phyloP scores from a whole-genome alignment of 2,113 vertebrate genomes.

The Larimichthys crocea region DNA sequence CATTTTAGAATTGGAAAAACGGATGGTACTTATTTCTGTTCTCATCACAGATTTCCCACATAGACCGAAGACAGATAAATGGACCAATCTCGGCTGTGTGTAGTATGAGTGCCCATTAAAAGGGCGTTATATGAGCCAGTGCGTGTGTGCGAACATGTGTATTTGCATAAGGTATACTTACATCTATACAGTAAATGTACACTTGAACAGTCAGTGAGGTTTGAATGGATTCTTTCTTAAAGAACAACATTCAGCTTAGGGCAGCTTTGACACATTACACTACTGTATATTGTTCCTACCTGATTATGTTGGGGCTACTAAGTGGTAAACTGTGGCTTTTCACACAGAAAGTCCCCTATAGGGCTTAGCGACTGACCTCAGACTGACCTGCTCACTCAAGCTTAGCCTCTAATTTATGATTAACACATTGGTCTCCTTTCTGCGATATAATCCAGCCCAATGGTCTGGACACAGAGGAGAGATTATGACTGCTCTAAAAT shows the following conservation, averaged over 20 bases:
- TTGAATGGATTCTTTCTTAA: conserved; percentile 65
- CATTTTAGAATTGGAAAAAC: conserved; percentile 59
- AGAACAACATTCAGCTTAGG: conserved; percentile 34
- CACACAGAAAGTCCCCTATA: conserved; percentile 62
- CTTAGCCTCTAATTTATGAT: conserved; percentile 78
- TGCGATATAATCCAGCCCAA: conserved; percentile 72
- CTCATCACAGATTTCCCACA: conserved; percentile 47
- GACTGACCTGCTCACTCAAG: conserved; percentile 71
- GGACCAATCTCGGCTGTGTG: conserved; percentile 27
- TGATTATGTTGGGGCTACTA: conserved; percentile 60
- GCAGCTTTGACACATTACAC: conserved; percentile 53
- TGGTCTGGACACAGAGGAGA: conserved; percentile 66
- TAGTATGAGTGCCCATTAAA: conserved; percentile 42
- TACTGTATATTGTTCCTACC: conserved; percentile 67
- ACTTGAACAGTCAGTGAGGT: conserved; percentile 24
- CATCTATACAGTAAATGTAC: conserved; percentile 37
- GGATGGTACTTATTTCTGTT: conserved; percentile 62
- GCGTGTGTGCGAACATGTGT: conserved; percentile 14
- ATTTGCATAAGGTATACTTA: conserved; percentile 56
- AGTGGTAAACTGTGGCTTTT: conserved; percentile 68
- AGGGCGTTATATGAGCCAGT: conserved; percentile 21
- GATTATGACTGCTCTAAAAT: conserved; percentile 67
- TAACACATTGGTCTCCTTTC: conserved; percentile 73
- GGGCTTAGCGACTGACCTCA: conserved; percentile 63
- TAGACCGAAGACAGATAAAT: conserved; percentile 66